phyloP scores from a whole-genome alignment of 2,113 vertebrate species.

The Centropus bengalensis region DNA sequence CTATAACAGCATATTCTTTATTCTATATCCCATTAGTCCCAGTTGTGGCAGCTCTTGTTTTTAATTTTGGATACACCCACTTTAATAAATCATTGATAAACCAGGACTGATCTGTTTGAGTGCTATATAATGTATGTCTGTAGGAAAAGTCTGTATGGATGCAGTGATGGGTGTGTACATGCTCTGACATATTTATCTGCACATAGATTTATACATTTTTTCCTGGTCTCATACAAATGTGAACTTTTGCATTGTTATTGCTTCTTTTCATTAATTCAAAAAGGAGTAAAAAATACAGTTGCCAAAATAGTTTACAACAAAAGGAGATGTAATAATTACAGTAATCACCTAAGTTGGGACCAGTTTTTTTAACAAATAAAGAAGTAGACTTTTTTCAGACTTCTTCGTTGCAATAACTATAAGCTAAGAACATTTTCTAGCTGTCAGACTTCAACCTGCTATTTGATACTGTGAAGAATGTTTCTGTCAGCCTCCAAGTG shows the following conservation, averaged over 20 bases:
- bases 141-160: background rate
- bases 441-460: slow-evolving; percentile 8
- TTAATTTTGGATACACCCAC: background rate
- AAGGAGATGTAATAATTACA: background rate
- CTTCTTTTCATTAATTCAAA: background rate
- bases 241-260: background rate
- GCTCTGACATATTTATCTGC: background rate
- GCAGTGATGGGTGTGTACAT: no score
- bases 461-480: slow-evolving; percentile 19
- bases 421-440: slow-evolving; percentile 15
- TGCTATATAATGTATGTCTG: background rate
- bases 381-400: background rate
- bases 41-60: background rate
- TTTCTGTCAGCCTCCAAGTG: slow-evolving; percentile 8
- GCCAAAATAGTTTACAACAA: background rate
- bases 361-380: slow-evolving; percentile 4
- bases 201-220: background rate
- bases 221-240: background rate
- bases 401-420: background rate
- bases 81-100: background rate
- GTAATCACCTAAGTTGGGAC: background rate
- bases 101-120: background rate
- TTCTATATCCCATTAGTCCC: background rate
- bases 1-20: background rate
- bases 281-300: background rate